These are phyloP conservation scores for Otolemur crassicaudatus DNA, from an alignment of 2,797 vertebrate species.

Conservation along the genomic window DNA sequence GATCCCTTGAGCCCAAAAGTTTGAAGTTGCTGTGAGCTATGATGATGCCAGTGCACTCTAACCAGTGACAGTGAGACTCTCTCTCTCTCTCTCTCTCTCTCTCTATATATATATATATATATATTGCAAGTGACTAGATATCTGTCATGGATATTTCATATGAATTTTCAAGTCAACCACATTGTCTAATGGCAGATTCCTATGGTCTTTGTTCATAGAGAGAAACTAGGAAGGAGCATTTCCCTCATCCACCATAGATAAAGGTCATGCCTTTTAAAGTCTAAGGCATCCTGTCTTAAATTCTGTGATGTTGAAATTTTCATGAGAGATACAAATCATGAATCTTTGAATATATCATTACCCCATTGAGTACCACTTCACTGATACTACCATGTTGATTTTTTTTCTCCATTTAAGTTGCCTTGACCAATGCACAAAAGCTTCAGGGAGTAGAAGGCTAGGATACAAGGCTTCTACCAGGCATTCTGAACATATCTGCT, in stretches of 20 bases:
- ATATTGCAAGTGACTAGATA: neutral
- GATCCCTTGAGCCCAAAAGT: too few relatives aligned
- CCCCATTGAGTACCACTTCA: neutral
- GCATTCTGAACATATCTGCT: neutral
- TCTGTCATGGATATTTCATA: conserved; percentile 1
- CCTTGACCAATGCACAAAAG: neutral
- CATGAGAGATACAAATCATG: neutral
- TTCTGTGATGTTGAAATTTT: neutral
- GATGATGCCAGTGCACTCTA: too few relatives aligned
- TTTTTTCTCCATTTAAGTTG: neutral
- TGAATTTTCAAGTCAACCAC: conserved; percentile 16
- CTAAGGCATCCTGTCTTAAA: neutral
- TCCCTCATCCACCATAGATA: neutral
- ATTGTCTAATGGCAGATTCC: neutral
- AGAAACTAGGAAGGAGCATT: neutral
- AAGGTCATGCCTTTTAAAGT: neutral
- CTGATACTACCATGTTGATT: neutral
- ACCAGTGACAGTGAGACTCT: too few relatives aligned
- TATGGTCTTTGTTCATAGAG: neutral
- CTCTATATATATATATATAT: too few relatives aligned
- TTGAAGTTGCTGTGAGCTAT: too few relatives aligned
- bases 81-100: too few relatives aligned
- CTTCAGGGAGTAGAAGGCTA: neutral
- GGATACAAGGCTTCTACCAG: neutral
- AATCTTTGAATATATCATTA: neutral